Percentiles rank a stretch among this genome's conserved stretches.
These are phyloP conservation scores for Amniataba percoides DNA, from an alignment of 2,797 vertebrate species.

Conservation along the genomic window DNA sequence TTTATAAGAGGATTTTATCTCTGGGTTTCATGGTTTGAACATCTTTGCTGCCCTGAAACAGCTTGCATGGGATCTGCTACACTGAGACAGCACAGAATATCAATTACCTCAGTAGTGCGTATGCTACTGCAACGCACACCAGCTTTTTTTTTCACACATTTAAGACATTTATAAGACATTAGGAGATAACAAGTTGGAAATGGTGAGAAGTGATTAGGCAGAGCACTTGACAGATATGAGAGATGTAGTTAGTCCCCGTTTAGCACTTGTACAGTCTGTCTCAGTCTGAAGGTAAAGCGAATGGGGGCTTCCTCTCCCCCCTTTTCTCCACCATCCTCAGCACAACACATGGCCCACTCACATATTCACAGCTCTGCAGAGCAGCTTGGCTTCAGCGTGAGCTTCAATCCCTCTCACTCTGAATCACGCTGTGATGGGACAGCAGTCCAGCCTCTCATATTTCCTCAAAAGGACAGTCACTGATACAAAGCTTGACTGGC, in stretches of 20 bases:
- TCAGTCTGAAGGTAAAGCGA: slow-evolving; percentile 75
- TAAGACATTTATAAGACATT: slow-evolving; percentile 76
- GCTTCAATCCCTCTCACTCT: slow-evolving; percentile 78
- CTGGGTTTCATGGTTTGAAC: slow-evolving; percentile 43
- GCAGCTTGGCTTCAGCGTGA: slow-evolving; percentile 79
- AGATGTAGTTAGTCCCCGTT: slow-evolving; percentile 75
- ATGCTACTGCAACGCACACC: slow-evolving; percentile 68
- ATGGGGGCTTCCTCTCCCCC: slow-evolving; percentile 49
- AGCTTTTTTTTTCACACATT: slow-evolving; percentile 74
- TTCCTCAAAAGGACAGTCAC: slow-evolving; percentile 81
- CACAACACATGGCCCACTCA: slow-evolving; percentile 74
- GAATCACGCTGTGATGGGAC: slow-evolving; percentile 81
- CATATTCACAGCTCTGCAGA: slow-evolving; percentile 80
- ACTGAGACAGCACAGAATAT: slow-evolving; percentile 53
- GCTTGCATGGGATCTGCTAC: slow-evolving; percentile 54
- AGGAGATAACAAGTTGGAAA: slow-evolving; percentile 81
- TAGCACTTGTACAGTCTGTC: slow-evolving; percentile 75
- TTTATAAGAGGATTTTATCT: slow-evolving; percentile 44
- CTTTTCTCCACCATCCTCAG: slow-evolving; percentile 40
- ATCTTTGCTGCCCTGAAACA: slow-evolving; percentile 58
- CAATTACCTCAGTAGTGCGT: slow-evolving; percentile 59
- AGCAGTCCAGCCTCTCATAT: slow-evolving; percentile 77
- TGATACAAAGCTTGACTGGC: slow-evolving; percentile 82
- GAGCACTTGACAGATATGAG: slow-evolving; percentile 78
- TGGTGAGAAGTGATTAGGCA: slow-evolving; percentile 83